phyloP scores from a whole-genome alignment of 2,888 invertebrate species.

The Noctua pronuba region DNA sequence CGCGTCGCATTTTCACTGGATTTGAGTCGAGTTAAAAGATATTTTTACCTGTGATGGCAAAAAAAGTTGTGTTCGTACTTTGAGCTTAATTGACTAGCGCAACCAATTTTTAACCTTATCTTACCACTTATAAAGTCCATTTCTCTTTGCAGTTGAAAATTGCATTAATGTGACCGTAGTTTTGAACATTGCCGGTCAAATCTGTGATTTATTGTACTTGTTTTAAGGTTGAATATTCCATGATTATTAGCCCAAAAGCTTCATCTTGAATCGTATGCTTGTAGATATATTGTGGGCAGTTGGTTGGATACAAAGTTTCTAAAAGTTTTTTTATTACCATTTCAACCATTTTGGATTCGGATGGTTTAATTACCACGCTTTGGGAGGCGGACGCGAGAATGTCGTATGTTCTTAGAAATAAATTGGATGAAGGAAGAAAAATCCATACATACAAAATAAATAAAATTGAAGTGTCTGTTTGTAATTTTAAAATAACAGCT shows the following conservation, averaged over 20 bases:
- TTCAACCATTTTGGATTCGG: slow-evolving; percentile 42
- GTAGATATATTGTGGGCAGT: slow-evolving; percentile 86
- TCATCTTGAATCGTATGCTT: slow-evolving; percentile 75
- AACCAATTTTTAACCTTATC: slow-evolving; percentile 62
- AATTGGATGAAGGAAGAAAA: not conserved
- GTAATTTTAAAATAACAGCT: too few relatives aligned
- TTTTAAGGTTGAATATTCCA: slow-evolving; percentile 58
- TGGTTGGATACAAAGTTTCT: slow-evolving; percentile 81
- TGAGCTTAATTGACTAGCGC: slow-evolving; percentile 67
- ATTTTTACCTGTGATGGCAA: slow-evolving; percentile 88
- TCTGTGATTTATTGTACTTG: slow-evolving; percentile 31
- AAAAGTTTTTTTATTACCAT: slow-evolving; percentile 74
- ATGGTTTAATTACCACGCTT: slow-evolving; percentile 48
- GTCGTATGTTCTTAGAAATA: slow-evolving; percentile 3
- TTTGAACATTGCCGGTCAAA: slow-evolving; percentile 55
- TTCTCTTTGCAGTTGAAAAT: slow-evolving; percentile 64
- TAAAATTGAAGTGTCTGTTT: too few relatives aligned
- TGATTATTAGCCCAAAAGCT: slow-evolving; percentile 72
- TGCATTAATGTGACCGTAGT: slow-evolving; percentile 81
- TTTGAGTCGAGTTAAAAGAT: slow-evolving; percentile 79
- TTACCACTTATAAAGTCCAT: rapidly evolving
- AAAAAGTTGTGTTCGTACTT: slow-evolving; percentile 81
- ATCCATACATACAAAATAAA: too few relatives aligned
- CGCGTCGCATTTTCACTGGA: slow-evolving; percentile 85
- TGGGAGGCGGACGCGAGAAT: slow-evolving; percentile 6